These are phyloP conservation scores for Phasia obesa DNA, from an alignment of 2,888 invertebrate species.

Conservation along the genomic window DNA sequence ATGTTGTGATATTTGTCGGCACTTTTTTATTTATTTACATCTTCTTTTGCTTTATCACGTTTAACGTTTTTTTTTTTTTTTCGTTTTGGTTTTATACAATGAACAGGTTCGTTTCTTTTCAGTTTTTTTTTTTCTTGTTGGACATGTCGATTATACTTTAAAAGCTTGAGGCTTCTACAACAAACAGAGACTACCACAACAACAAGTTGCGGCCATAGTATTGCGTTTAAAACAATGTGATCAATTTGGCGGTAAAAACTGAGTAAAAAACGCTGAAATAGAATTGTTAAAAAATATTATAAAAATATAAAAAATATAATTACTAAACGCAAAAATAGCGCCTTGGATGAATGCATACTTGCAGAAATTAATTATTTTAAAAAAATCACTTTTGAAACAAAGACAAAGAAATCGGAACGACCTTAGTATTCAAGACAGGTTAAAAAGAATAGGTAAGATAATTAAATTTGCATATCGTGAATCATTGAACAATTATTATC, in stretches of 20 bases:
- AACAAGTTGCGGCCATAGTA: conserved; percentile 45
- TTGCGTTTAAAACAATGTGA: conserved; percentile 24
- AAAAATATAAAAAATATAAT: too few relatives aligned
- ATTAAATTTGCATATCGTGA: too few relatives aligned
- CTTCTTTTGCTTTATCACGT: conserved; percentile 54
- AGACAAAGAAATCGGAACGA: too few relatives aligned
- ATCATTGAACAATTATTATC: too few relatives aligned
- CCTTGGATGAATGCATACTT: too few relatives aligned
- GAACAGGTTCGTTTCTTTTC: conserved; percentile 57
- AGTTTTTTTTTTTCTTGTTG: conserved; percentile 16
- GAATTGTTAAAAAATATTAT: too few relatives aligned
- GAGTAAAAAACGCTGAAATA: neutral
- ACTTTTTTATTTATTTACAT: conserved; percentile 43
- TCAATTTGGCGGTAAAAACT: neutral
- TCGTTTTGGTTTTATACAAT: conserved; percentile 23
- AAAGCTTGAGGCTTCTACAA: conserved; percentile 57
- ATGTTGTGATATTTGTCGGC: conserved; percentile 57
- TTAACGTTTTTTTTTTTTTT: conserved; percentile 4
- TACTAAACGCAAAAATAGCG: too few relatives aligned
- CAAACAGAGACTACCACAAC: conserved; percentile 64
- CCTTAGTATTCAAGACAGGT: too few relatives aligned
- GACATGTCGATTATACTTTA: conserved; percentile 32
- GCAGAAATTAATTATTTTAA: too few relatives aligned
- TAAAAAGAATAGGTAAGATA: too few relatives aligned
- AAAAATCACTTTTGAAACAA: too few relatives aligned